Evolutionary conservation across 1,140 invertebrate genomes (phyloP).

Genomic region (Phthorimaea operculella): DNA sequence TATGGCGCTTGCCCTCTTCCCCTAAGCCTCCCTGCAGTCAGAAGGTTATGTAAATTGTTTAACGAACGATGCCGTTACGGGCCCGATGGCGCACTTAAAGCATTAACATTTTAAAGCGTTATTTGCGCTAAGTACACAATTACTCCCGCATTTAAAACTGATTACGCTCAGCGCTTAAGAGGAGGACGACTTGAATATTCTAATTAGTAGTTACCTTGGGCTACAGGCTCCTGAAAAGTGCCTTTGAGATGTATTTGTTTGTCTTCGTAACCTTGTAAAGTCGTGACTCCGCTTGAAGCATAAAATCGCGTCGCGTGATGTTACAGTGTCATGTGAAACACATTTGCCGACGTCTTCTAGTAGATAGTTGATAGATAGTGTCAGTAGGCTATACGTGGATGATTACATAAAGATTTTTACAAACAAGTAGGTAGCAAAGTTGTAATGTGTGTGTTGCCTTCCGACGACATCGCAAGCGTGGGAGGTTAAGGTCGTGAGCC

Average conservation of each 20-base stretch:
- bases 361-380: too few relatives aligned
- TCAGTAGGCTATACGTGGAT: too few relatives aligned
- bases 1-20: background rate
- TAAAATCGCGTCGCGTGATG: background rate
- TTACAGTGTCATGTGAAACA: background rate
- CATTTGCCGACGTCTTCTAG: too few relatives aligned
- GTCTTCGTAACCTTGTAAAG: background rate
- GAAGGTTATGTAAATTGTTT: constrained; percentile 55
- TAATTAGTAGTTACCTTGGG: constrained; percentile 32
- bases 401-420: too few relatives aligned
- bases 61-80: constrained; percentile 40
- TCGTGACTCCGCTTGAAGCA: background rate
- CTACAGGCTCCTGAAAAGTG: constrained; percentile 16
- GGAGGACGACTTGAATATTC: constrained; percentile 32
- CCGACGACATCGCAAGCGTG: too few relatives aligned
- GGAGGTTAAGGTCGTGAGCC: too few relatives aligned
- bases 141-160: constrained; percentile 47
- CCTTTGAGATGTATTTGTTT: background rate
- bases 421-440: too few relatives aligned
- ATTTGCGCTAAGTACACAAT: constrained; percentile 57
- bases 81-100: constrained; percentile 44
- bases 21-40: constrained; percentile 10
- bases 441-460: too few relatives aligned
- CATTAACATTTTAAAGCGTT: constrained; percentile 58
- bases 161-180: constrained; percentile 33